phyloP scores from a whole-genome alignment of 2,797 vertebrate genomes.

The Acrossocheilus wenchowensis region DNA sequence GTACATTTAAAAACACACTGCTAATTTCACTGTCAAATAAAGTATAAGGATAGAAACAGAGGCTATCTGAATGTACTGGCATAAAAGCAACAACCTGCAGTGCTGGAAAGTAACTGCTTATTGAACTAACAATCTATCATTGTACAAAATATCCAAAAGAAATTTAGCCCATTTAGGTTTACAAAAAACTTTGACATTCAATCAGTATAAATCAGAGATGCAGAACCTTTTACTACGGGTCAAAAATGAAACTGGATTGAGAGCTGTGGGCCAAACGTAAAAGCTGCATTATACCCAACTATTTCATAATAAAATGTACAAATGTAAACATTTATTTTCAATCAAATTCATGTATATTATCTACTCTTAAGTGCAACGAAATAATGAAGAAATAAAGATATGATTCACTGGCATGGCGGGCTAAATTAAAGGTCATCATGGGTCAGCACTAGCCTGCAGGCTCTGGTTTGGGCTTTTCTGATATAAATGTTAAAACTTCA shows the following conservation, averaged over 20 bases:
- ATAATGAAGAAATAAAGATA: background rate
- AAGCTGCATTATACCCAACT: background rate
- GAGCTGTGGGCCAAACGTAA: background rate
- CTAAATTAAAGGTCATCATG: background rate
- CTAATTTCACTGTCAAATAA: slow-evolving; percentile 7
- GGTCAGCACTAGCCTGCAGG: background rate
- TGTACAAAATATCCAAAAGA: background rate
- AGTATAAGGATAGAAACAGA: background rate
- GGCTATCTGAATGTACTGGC: background rate
- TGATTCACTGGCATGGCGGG: background rate
- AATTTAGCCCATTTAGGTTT: background rate
- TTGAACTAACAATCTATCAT: background rate
- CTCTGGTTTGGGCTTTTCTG: background rate
- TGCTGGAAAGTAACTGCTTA: background rate
- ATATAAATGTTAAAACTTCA: background rate
- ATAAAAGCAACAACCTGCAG: slow-evolving; percentile 6
- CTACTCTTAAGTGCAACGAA: background rate
- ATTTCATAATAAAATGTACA: background rate
- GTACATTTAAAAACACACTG: background rate
- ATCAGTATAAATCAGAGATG: background rate
- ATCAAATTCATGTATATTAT: background rate
- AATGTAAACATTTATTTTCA: background rate
- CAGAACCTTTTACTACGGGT: background rate
- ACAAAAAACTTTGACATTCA: no score
- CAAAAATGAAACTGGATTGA: no score